phyloP scores from a whole-genome alignment of 2,797 vertebrate species.

The Pygocentrus nattereri region DNA sequence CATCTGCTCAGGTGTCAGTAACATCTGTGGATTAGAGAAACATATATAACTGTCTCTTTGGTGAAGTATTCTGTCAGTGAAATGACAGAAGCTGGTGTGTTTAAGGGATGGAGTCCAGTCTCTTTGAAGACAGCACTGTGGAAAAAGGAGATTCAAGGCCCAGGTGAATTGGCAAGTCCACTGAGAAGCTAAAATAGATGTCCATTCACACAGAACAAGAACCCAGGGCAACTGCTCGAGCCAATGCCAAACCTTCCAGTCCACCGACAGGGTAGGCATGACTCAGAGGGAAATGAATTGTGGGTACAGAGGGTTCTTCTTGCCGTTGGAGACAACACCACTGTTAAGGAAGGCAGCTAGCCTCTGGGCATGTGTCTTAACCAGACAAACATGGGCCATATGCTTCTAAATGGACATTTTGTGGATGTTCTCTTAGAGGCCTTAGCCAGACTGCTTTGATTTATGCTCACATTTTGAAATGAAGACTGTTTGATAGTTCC shows the following conservation, averaged over 20 bases:
- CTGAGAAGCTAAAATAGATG: slow-evolving; percentile 70
- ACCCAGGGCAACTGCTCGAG: slow-evolving; percentile 62
- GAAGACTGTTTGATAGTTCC: slow-evolving; percentile 74
- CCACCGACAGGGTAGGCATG: slow-evolving; percentile 75
- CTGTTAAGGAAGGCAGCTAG: slow-evolving; percentile 71
- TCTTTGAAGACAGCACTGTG: slow-evolving; percentile 53
- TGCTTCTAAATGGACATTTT: slow-evolving; percentile 76
- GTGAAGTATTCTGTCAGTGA: slow-evolving; percentile 53
- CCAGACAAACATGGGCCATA: slow-evolving; percentile 79
- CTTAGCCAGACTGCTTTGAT: slow-evolving; percentile 66
- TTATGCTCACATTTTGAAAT: slow-evolving; percentile 71
- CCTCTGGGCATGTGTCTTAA: slow-evolving; percentile 71
- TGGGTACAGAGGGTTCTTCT: slow-evolving; percentile 76
- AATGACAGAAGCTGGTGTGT: slow-evolving; percentile 59
- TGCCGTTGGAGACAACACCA: slow-evolving; percentile 74
- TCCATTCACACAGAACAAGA: slow-evolving; percentile 63
- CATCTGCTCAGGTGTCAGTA: slow-evolving; percentile 50
- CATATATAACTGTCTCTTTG: slow-evolving; percentile 47
- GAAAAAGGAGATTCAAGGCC: slow-evolving; percentile 57
- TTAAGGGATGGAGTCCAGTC: slow-evolving; percentile 46
- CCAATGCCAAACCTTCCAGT: slow-evolving; percentile 72
- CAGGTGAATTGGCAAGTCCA: slow-evolving; percentile 65
- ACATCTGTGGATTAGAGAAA: slow-evolving; percentile 53
- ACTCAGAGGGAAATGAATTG: slow-evolving; percentile 80
- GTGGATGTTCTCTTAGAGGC: slow-evolving; percentile 70